Evolutionary conservation across 92 coral and sea anemone genomes (phyloP), one percentile per base, ranked within the genome.

Genomic region (Umimayanthus kanabou): DNA sequence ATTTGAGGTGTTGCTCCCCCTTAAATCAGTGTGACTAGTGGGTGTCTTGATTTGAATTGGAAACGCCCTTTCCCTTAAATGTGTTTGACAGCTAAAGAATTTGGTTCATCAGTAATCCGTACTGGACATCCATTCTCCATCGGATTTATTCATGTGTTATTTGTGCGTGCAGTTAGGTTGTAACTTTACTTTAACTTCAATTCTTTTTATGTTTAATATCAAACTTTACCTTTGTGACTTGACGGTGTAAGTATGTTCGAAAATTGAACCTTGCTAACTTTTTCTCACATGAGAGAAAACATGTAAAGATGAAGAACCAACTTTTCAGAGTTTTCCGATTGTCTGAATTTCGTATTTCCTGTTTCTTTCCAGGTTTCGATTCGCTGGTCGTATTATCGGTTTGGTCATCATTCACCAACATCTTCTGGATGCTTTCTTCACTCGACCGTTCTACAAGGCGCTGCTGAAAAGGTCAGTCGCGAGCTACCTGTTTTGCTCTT

Each of bases 321-420:
- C 15, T 57, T 1, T 16, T 14, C 65, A 57, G 65, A 57, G 3
- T 20, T 15, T 33, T 15, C 29, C 40, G 29, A 6, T 39, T 33
- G 4, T 80, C 2, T 9, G 7, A 15, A 64, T 13, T 23, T 47
- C 6, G 26, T 25, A 15, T 86, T 45, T 72, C 5, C 23, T 26
- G 20, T 47, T 9, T 53, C 80, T 18, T 78, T 14, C 14, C 72
- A 97, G 99, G 99, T 97, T 94, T 89, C 94, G 98, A 23, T 97
- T 97, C 77, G 94, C 98, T 76, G 99, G 99, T 73, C 96, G 99
- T 64, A 92, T 97, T 85, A 87, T 97, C 26, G 99, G 97, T 43
- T 91, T 97, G 33, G 99, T 95, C 3, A 94, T 97, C 47, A 91
- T 97, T 66, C 99, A 97, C 73, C 99, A 97, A 77, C 99, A 97